Conservation (phyloP, 2,888 invertebrate genomes). For the Phlogophora meticulosa region DNA sequence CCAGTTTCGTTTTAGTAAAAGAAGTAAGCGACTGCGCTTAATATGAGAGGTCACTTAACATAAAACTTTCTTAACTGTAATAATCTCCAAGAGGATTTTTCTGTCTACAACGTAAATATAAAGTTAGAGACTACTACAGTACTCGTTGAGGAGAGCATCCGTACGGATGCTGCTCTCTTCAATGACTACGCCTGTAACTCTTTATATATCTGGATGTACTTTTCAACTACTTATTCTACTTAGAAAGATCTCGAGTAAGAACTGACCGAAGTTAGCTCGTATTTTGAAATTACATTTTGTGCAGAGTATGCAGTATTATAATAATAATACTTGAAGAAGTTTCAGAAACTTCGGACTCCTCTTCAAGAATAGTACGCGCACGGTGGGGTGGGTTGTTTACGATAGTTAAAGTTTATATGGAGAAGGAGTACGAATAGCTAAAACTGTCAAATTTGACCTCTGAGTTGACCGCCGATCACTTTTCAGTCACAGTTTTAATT, state of each 20-base stretch:
- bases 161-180: background rate
- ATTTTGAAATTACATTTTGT: background rate
- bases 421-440: no score
- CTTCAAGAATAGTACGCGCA: no score
- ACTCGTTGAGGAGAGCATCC: conserved; percentile 3
- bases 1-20: conserved; percentile 43
- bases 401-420: no score
- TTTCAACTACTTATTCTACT: background rate
- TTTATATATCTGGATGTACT: background rate
- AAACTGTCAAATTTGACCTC: no score
- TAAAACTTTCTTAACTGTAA: conserved; percentile 42
- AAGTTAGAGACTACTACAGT: background rate
- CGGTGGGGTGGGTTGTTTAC: no score
- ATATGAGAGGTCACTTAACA: conserved; percentile 42
- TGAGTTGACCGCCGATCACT: no score
- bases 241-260: background rate
- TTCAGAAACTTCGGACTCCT: no score
- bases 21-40: conserved; percentile 32
- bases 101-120: conserved; percentile 2
- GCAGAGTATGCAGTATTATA: background rate
- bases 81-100: conserved; percentile 23
- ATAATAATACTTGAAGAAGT: no score
- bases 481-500: no score
- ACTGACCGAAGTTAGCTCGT: background rate
- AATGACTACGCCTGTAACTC: no score